A percentile compares a stretch with the other conserved stretches of the same genome.
Evolutionary conservation across 2,888 invertebrate genomes (phyloP).

Genomic region (Tetropium fuscum): DNA sequence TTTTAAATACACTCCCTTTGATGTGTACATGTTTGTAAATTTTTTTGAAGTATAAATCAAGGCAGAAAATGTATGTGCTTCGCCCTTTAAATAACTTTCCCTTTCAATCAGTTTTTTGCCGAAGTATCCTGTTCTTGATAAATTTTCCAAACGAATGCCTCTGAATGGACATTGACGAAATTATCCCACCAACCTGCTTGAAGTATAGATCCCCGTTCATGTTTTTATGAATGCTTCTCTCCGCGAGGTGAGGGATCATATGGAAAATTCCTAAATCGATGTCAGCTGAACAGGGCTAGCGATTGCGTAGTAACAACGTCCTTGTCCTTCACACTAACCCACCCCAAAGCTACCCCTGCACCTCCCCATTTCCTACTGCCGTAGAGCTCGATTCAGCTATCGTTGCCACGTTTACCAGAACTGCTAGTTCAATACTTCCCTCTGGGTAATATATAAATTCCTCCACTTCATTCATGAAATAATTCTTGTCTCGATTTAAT

Average conservation of each 20-base stretch:
- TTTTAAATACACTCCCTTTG: too few relatives aligned
- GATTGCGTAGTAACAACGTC: slow-evolving; percentile 20
- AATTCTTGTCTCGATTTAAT: too few relatives aligned
- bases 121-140: background rate
- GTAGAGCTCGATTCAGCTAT: slow-evolving; percentile 21
- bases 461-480: too few relatives aligned
- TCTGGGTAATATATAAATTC: too few relatives aligned
- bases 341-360: slow-evolving; percentile 16
- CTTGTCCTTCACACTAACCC: slow-evolving; percentile 28
- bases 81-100: too few relatives aligned
- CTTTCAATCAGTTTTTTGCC: background rate
- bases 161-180: slow-evolving; percentile 6
- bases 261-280: slow-evolving; percentile 29
- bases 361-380: slow-evolving; percentile 14
- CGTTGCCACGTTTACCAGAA: slow-evolving; percentile 9
- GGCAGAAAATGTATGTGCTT: too few relatives aligned
- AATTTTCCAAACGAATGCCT: slow-evolving; percentile 11
- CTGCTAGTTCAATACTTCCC: too few relatives aligned
- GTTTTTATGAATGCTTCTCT: slow-evolving; percentile 22
- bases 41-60: too few relatives aligned
- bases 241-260: slow-evolving; percentile 21
- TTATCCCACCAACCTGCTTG: slow-evolving; percentile 2
- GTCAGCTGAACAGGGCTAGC: slow-evolving; percentile 29
- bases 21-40: too few relatives aligned
- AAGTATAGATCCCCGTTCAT: slow-evolving; percentile 4